Evolutionary conservation across 2,888 invertebrate species (phyloP).

Genomic region (Microctonus brassicae): DNA sequence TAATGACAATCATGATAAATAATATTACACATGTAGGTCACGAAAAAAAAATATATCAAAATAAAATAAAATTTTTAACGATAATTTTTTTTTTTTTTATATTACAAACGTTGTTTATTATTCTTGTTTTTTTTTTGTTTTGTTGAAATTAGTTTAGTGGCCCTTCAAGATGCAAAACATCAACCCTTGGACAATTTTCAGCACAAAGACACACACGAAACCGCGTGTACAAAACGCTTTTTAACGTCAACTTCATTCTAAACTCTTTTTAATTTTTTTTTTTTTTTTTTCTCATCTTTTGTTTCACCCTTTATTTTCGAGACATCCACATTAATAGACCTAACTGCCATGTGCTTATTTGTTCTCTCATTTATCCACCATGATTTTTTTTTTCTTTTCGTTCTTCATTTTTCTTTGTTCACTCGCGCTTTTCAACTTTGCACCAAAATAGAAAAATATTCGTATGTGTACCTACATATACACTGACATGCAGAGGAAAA

Average conservation of each 20-base stretch:
- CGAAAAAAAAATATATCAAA: neutral
- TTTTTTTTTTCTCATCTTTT: too few species aligned
- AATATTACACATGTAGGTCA: slow-evolving; percentile 23
- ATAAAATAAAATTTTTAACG: too few species aligned
- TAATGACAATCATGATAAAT: slow-evolving; percentile 4
- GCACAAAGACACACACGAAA: neutral
- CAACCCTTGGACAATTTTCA: slow-evolving; percentile 14
- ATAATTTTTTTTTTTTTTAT: neutral
- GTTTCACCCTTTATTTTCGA: too few species aligned
- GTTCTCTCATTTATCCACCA: too few species aligned
- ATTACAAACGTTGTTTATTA: too few species aligned
- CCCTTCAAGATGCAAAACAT: slow-evolving; percentile 10
- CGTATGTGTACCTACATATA: neutral
- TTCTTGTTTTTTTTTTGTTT: slow-evolving; percentile 2
- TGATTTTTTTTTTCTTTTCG: too few species aligned
- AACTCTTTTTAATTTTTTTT: neutral
- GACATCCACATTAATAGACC: too few species aligned
- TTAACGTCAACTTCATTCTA: neutral
- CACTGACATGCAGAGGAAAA: neutral
- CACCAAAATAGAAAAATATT: neutral
- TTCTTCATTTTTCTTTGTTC: neutral
- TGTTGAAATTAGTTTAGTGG: neutral
- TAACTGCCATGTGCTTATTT: too few species aligned
- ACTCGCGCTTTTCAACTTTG: neutral
- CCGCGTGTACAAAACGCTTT: neutral